Evolutionary conservation across 2,888 invertebrate species (phyloP), one percentile per base, ranked within the genome.

Genomic region (Nowickia ferox): DNA sequence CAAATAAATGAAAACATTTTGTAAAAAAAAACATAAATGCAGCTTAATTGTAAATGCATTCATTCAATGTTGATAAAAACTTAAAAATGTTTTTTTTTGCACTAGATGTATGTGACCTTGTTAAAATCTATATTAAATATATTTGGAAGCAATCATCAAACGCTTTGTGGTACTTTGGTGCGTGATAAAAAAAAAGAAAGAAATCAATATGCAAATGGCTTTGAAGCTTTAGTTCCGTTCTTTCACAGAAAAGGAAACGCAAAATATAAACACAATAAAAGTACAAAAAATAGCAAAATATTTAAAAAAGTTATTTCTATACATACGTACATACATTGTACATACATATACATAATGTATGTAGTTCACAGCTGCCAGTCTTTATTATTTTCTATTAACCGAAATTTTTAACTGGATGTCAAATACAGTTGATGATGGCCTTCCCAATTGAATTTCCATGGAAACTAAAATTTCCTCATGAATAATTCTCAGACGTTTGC

Each of bases 141-240:
- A 48, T 13, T 63, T 19, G 17, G 15, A 11, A 57, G 19, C 42
- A 42, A 42, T 30, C 48, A 17, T 61, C 55, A 80, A 80, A 72
- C 55, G 72, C 48, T 65, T 57, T 80, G 40, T 40, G 15, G 44
- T 57, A 42, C 19, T 48, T 61, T 30, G 40, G 68, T 63, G 46
- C 75, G 82, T 82, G 46, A 15, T 53, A 48, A 55, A 82, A 61
- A 61, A 9, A n/a, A 55, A 46, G 17, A 46, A 55, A 65, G 61
- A 75, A 82, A 82, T 69, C 75, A 63, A 82, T 76, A 76, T 55
- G n/a, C n/a, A 17, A 68, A 66, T 61, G 61, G 51, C 55, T 82
- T 66, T 68, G 77, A 48, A 48, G 38, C 53, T 53, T 69, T 38
- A 30, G 13, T 71, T 55, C 55, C 22, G 63, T 63, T 38, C 30